phyloP scores from a whole-genome alignment of 2,113 vertebrate species.

The Fulmarus glacialis region DNA sequence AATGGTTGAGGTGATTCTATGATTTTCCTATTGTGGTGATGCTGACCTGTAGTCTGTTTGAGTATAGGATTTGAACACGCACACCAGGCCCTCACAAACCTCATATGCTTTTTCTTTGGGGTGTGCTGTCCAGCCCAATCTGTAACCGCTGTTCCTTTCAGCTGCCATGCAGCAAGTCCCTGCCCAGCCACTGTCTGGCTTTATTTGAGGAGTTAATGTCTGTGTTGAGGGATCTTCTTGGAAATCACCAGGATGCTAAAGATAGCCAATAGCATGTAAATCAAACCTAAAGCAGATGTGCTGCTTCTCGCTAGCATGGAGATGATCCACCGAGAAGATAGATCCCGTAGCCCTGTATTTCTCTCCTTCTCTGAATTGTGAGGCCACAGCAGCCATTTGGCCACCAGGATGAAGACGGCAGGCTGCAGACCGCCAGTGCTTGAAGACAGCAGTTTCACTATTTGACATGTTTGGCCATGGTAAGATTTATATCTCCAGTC shows the following conservation, averaged over 20 bases:
- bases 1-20: not conserved
- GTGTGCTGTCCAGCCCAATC: not conserved
- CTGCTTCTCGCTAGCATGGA: not conserved
- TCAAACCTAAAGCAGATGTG: not conserved
- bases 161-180: not conserved
- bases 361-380: not conserved
- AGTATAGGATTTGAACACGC: not conserved
- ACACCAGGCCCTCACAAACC: not conserved
- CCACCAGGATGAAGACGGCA: not conserved
- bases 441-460: slow-evolving; percentile 4
- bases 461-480: slow-evolving; percentile 13
- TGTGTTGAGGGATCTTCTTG: not conserved
- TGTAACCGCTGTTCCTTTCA: not conserved
- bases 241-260: not conserved
- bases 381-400: not conserved
- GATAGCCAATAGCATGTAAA: slow-evolving; percentile 2
- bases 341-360: not conserved
- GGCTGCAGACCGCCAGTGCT: not conserved
- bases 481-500: slow-evolving; percentile 52
- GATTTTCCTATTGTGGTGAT: not conserved
- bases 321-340: not conserved
- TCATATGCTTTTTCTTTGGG: not conserved
- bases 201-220: not conserved
- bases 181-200: not conserved
- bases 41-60: not conserved